A percentile compares a stretch with the other conserved stretches of the same genome.
Conservation (phyloP, 2,797 vertebrate species). For the Mus spretus region DNA sequence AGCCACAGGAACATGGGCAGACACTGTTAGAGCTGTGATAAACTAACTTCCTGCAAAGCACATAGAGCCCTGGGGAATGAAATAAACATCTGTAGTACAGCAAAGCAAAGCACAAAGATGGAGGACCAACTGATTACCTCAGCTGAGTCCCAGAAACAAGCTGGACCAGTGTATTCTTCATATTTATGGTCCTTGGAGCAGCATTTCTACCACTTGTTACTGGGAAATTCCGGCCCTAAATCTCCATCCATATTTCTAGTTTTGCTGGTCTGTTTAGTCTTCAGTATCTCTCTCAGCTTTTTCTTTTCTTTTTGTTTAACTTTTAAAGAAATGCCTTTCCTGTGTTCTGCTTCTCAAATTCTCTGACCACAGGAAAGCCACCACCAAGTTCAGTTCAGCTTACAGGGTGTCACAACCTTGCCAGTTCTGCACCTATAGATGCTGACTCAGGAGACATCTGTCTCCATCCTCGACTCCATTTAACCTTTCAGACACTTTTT, state of each 20-base stretch:
- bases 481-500: background rate
- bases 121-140: background rate
- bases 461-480: background rate
- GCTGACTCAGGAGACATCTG: background rate
- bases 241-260: background rate
- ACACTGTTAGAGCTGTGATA: background rate
- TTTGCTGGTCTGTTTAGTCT: background rate
- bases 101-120: background rate
- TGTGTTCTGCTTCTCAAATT: slow-evolving; percentile 3
- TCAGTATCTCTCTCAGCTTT: background rate
- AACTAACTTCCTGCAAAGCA: background rate
- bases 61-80: background rate
- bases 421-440: background rate
- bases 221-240: background rate
- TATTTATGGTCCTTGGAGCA: background rate
- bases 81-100: background rate
- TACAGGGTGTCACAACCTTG: background rate
- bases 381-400: background rate
- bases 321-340: background rate
- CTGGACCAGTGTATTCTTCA: background rate
- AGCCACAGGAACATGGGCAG: background rate
- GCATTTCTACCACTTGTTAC: slow-evolving; percentile 6
- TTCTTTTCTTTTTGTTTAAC: background rate
- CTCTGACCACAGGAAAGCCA: slow-evolving; percentile 11
- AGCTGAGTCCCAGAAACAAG: background rate